Percentiles rank a stretch among this genome's conserved stretches.
phyloP scores from a whole-genome alignment of 2,888 invertebrate species.

The Autographa pulchrina region DNA sequence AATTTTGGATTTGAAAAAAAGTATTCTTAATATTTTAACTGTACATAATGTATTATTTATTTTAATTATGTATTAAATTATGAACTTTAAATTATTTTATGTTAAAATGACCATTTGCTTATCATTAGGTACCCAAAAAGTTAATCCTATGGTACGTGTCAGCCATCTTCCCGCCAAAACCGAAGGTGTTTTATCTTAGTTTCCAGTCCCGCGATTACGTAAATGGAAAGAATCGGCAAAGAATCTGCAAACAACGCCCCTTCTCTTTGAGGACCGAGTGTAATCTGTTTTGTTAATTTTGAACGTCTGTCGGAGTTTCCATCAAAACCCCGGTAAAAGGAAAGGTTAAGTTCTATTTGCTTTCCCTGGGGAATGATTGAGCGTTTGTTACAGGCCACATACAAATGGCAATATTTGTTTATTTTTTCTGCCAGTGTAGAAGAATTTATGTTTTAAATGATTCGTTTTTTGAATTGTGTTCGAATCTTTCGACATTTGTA shows the following conservation, averaged over 20 bases:
- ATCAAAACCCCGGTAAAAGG: conserved; percentile 67
- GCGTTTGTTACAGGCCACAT: conserved; percentile 62
- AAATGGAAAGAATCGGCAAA: conserved; percentile 81
- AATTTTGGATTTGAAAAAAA: too few species aligned
- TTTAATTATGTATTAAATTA: too few species aligned
- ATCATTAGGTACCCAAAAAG: too few species aligned
- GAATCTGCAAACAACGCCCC: conserved; percentile 75
- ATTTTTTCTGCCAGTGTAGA: conserved; percentile 25
- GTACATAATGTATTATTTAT: too few species aligned
- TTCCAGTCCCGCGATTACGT: conserved; percentile 67
- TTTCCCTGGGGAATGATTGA: conserved; percentile 66
- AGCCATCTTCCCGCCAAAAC: conserved; percentile 58
- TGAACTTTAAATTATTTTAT: too few species aligned
- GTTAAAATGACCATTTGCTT: too few species aligned
- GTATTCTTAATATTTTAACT: too few species aligned
- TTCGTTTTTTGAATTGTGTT: conserved; percentile 23
- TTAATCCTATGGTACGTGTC: conserved; percentile 47
- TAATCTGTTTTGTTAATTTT: conserved; percentile 89
- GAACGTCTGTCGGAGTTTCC: conserved; percentile 78
- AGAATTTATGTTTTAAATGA: conserved; percentile 27
- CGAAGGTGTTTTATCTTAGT: conserved; percentile 58
- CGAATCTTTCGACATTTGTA: too few species aligned
- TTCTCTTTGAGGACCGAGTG: conserved; percentile 80
- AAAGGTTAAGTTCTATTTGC: conserved; percentile 71
- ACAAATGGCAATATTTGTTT: conserved; percentile 42